These are phyloP conservation scores for Zophobas morio DNA, from an alignment of 1,140 invertebrate genomes.

Conservation along the genomic window DNA sequence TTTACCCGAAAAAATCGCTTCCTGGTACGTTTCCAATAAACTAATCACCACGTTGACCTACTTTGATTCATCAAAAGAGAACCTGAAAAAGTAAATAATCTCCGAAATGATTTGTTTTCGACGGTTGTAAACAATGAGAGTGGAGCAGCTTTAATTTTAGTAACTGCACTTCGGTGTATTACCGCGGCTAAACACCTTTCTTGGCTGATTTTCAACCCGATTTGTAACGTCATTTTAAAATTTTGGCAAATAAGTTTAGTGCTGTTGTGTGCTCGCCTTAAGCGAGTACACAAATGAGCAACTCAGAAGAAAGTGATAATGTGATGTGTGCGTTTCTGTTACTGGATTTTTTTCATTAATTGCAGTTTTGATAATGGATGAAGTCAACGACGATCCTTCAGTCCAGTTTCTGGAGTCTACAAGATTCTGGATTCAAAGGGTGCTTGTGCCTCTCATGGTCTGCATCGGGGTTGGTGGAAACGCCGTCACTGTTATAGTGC, in stretches of 20 bases:
- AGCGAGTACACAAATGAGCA: too few relatives aligned
- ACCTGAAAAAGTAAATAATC: constrained; percentile 7
- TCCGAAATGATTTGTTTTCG: constrained; percentile 21
- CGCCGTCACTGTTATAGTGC: constrained; percentile 80
- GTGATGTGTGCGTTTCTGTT: too few relatives aligned
- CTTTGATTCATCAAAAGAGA: background rate
- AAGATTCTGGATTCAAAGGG: constrained; percentile 77
- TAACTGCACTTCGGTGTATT: constrained; percentile 26
- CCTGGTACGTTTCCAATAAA: too few relatives aligned
- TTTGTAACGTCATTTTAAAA: background rate
- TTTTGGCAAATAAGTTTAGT: background rate
- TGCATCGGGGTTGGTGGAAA: constrained; percentile 81
- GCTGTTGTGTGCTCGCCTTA: background rate
- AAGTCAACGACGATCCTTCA: constrained; percentile 39
- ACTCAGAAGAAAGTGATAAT: too few relatives aligned
- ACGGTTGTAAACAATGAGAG: constrained; percentile 24
- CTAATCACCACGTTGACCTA: too few relatives aligned
- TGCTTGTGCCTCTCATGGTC: constrained; percentile 80
- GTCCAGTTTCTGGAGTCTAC: constrained; percentile 65
- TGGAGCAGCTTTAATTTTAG: constrained; percentile 37
- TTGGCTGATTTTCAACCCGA: background rate
- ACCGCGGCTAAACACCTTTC: constrained; percentile 19
- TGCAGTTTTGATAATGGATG: constrained; percentile 18
- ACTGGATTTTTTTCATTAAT: background rate
- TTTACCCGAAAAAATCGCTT: too few relatives aligned